Conservation (phyloP, 1,140 invertebrate species). For the Stegodyphus dumicola region DNA sequence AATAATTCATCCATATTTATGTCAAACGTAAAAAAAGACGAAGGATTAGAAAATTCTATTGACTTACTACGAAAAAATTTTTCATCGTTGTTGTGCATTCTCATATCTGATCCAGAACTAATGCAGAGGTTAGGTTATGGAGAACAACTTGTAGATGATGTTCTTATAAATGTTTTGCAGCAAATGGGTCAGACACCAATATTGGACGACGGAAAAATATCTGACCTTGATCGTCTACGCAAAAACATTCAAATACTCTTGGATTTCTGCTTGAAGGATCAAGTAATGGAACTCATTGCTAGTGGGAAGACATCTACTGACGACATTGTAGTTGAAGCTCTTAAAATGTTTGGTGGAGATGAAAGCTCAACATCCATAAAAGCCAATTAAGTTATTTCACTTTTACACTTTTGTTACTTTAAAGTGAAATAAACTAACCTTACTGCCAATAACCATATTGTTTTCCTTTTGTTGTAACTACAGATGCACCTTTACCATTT, state of each 20-base stretch:
- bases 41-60: background rate
- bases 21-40: background rate
- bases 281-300: constrained; percentile 50
- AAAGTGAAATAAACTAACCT: too few relatives aligned
- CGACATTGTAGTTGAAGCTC: constrained; percentile 51
- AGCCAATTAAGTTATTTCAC: too few relatives aligned
- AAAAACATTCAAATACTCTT: constrained; percentile 47
- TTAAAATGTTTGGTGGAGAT: constrained; percentile 7
- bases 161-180: constrained; percentile 42
- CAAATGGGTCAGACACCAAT: constrained; percentile 32
- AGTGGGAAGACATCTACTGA: constrained; percentile 29
- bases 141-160: constrained; percentile 37
- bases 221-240: constrained; percentile 43
- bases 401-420: too few relatives aligned
- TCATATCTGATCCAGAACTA: constrained; percentile 53
- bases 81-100: constrained; percentile 48
- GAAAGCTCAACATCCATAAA: background rate
- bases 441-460: too few relatives aligned
- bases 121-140: constrained; percentile 57
- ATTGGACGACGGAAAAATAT: constrained; percentile 1
- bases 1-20: background rate
- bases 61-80: constrained; percentile 41
- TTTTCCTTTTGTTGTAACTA: too few relatives aligned
- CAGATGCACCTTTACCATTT: too few relatives aligned
- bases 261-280: constrained; percentile 41